Evolutionary conservation across 2,113 vertebrate genomes (phyloP), one percentile per base, ranked within the genome.

Genomic region (Upupa epops): DNA sequence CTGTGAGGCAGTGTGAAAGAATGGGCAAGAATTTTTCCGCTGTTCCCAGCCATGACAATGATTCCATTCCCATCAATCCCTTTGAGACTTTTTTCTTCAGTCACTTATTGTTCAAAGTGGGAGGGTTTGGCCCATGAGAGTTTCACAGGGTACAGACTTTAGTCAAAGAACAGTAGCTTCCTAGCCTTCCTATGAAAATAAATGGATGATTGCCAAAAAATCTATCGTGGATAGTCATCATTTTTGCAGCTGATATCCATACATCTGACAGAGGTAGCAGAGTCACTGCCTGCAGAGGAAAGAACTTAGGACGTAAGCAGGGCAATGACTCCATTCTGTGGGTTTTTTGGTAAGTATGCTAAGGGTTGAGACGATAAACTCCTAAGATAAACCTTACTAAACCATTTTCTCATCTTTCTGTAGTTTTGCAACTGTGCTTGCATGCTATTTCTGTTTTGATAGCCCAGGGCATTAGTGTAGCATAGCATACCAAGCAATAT

Each of bases 1-100:
- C 26, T 55, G 28, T 28, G 40, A 66, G 18, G 66, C 79, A 88
- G 86, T 93, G 73, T 78, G 75, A 82, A 86, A 63, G 65, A 82
- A 34, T 8, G 18, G 28, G 31, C 65, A 88, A 88, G 65, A 61
- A 86, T 83, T 96, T 73, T 61, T 36, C 26, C 58, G 12, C n/a
- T 90, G 55, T 92, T 93, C 75, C 73, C 74, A 86, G 80, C 71
- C 58, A 19, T 25, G 54, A 34, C 59, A 51, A 73, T 82, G 76
- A 92, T 65, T 95, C 88, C 83, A 32, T 88, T 96, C 90, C 55
- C 29, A 12, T 20, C 3, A 84, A 93, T 78, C 42, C 86, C 63
- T 63, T 51, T 16, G 86, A 64, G 85, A 82, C 22, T 14, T 63
- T 7, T 84, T 85, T 69, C 51, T 37, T 64, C 37, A 74, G 36